A percentile compares a stretch with the other conserved stretches of the same genome.
These are phyloP conservation scores for Epistrophe eligans DNA, from an alignment of 2,888 invertebrate genomes.

Conservation along the genomic window DNA sequence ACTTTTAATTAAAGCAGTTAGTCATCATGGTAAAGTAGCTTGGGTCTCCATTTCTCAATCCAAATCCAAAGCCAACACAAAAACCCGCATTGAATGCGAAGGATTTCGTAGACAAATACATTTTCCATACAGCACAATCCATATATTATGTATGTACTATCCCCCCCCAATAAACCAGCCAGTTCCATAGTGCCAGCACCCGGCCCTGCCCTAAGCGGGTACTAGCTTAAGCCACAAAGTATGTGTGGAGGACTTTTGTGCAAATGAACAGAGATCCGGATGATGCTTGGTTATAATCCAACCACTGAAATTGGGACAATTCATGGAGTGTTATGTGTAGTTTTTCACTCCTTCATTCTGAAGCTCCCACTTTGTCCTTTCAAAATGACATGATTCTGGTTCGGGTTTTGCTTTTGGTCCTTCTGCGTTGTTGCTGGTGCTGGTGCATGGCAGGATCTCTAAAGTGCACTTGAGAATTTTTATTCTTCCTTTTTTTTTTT, in stretches of 20 bases:
- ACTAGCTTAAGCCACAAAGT: constrained; percentile 45
- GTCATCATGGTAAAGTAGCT: constrained; percentile 48
- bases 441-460: constrained; percentile 32
- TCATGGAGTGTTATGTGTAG: constrained; percentile 42
- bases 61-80: neutral
- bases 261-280: constrained; percentile 45
- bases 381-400: constrained; percentile 13
- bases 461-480: constrained; percentile 52
- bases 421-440: constrained; percentile 2
- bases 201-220: neutral
- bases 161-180: neutral
- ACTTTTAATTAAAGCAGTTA: constrained; percentile 71
- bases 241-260: constrained; percentile 40
- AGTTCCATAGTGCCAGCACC: neutral
- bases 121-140: constrained; percentile 2
- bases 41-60: neutral
- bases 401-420: neutral
- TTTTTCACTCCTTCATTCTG: constrained; percentile 16
- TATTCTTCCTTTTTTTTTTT: neutral
- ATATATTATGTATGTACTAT: neutral
- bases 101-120: constrained; percentile 29
- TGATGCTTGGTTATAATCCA: constrained; percentile 37
- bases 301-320: constrained; percentile 53
- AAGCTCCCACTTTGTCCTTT: constrained; percentile 17
- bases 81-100: constrained; percentile 7